Evolutionary conservation across 64 coral and sea anemone genomes (phyloP), one percentile per base, ranked within the genome.

Genomic region (Dendrophyllia cribrosa): DNA sequence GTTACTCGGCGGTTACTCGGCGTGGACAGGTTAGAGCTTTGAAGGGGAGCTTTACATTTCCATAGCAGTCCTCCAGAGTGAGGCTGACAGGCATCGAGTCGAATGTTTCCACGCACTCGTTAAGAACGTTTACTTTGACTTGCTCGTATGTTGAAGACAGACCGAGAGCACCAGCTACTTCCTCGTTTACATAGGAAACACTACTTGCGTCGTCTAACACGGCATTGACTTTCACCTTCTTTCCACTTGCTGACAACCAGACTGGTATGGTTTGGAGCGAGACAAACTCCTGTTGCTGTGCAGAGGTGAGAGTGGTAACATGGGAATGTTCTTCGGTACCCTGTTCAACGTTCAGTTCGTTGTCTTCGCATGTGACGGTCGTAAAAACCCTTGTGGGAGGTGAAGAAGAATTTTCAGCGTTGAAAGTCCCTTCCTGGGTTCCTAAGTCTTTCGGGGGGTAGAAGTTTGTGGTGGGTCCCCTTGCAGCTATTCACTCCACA

Each of bases 11-110:
- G 3, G 92, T 88, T 17, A 88, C 76, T 63, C 72, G 1, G 23
- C 72, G 49, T 24, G 92, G 85, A 67, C 76, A 93, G 14, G 92
- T 88, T 44, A 88, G 70, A 53, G 79, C 92, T 51, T 82, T 67
- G 46, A 94, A 82, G 16, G 51, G 75, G 3, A 66, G 74, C 25
- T 52, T 74, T 22, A 88, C 88, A 46, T 88, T 64, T 11, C 91
- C 91, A 70, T 49, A 43, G 43, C 58, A 73, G 69, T 49, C 83
- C 68, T 93, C 79, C 21, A 92, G 60, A 6, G 86, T 62, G 16
- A 87, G 17, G 5, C 9, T 93, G 11, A 81, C 91, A 13, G 74
- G 83, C 75, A 93, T 80, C 14, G 91, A 93, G 16, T 93, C 82
- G 26, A 93, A 87, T 53, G 82, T 86, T 19, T 87, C 85, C 51